Evolutionary conservation across 2,888 invertebrate genomes (phyloP), one percentile per base, ranked within the genome.

Genomic region (Drosophila eohydei): DNA sequence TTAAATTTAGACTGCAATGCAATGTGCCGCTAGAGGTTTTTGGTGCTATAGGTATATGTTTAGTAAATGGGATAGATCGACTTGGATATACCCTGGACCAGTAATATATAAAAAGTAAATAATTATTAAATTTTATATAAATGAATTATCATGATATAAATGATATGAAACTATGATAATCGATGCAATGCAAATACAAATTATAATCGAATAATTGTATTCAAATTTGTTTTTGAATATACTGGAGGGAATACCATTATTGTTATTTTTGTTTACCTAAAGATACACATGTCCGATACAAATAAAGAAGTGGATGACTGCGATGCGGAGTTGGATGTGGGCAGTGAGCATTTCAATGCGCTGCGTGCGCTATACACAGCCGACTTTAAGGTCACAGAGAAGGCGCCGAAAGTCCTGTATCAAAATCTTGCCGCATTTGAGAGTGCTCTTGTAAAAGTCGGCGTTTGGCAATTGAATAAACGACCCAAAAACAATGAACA

Each of bases 341-440:
- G 89, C 43, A 95, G 94, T 90, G 93, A 93, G 8, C 89, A 93
- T 55, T 97, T 96, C 81, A 94, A 97, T 93, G 95, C 97, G 0
- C 43, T 96, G 3, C 95, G 95, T 89, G 96, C 95, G 0, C 92
- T 97, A 14, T 95, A 95, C 80, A 94, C 95, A 0, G 78, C 93
- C 0, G 94, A 94, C 3, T 83, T 83, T 16, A 81, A 80, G 80
- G 85, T 94, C 0, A 92, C 92, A 63, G 82, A 95, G 16, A 95
- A 95, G 0, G 92, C 94, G 4, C 90, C 94, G 21, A 93, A 94
- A 67, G 95, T 96, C 0, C 94, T 94, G 30, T 95, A 94, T 83
- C 96, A 97, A 90, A 97, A 96, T 91, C 73, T 97, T 60, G 93
- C 94, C 2, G 95, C 95, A 82, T 96, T 94, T 87, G 94, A 94